A percentile compares a stretch with the other conserved stretches of the same genome.
phyloP scores from a whole-genome alignment of 2,888 invertebrate species.

The Nemotelus nigrinus region DNA sequence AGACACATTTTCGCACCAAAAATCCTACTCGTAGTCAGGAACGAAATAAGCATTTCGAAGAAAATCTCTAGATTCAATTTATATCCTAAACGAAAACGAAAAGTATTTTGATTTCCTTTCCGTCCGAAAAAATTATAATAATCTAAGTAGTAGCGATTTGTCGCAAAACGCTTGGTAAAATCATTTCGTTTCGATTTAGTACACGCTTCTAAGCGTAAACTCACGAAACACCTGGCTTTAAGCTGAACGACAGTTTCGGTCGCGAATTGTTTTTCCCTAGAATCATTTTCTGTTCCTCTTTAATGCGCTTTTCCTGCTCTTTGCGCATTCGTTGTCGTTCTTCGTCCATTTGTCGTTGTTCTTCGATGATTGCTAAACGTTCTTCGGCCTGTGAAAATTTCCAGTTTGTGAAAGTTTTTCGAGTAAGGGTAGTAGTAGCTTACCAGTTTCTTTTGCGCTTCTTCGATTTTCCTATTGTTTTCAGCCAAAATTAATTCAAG shows the following conservation, averaged over 20 bases:
- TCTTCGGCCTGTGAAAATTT: constrained; percentile 85
- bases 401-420: constrained; percentile 10
- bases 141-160: constrained; percentile 10
- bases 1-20: background rate
- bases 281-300: constrained; percentile 96
- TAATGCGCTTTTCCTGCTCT: constrained; percentile 90
- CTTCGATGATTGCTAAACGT: constrained; percentile 94
- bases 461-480: constrained; percentile 97
- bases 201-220: constrained; percentile 54
- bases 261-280: constrained; percentile 96
- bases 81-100: constrained; percentile 4
- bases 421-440: constrained; percentile 53
- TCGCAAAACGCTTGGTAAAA: constrained; percentile 6
- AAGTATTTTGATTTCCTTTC: background rate
- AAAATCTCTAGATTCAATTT: background rate
- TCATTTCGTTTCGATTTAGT: background rate
- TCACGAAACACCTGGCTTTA: constrained; percentile 81
- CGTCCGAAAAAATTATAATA: background rate
- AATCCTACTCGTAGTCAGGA: background rate
- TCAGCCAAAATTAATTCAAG: constrained; percentile 96
- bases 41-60: constrained; percentile 9
- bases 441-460: constrained; percentile 96
- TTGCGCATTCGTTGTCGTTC: constrained; percentile 91
- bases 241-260: constrained; percentile 91
- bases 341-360: constrained; percentile 95